phyloP scores from a whole-genome alignment of 2,113 vertebrate species.

The Macaca nemestrina region DNA sequence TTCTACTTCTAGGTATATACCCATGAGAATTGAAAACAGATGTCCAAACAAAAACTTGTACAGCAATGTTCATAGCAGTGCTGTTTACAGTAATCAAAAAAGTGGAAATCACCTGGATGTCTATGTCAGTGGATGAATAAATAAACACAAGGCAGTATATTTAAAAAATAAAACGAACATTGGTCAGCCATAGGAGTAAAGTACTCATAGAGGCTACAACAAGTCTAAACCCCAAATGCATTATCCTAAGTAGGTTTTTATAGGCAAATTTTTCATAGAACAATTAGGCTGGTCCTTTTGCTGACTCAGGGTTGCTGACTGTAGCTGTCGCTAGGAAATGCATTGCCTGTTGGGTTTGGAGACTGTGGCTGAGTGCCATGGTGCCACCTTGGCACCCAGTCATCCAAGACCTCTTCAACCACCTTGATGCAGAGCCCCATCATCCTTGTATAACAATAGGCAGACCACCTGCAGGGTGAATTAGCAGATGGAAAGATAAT shows the following conservation, averaged over 20 bases:
- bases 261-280: neutral
- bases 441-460: neutral
- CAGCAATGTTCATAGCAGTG: neutral
- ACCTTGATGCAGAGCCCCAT: neutral
- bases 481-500: neutral
- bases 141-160: neutral
- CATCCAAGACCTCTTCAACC: too few species aligned
- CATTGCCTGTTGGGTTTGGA: neutral
- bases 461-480: neutral
- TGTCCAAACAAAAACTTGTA: neutral
- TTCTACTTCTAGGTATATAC: neutral
- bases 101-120: neutral
- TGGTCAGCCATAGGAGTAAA: neutral
- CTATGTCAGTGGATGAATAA: fast-evolving
- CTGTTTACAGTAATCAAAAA: neutral
- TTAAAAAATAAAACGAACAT: neutral
- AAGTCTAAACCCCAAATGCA: too few species aligned
- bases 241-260: neutral
- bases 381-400: too few species aligned
- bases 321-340: neutral
- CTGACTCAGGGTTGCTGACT: too few species aligned
- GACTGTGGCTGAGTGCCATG: too few species aligned
- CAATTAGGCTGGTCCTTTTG: neutral
- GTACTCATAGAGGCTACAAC: too few species aligned
- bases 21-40: neutral